Evolutionary conservation across 2,888 invertebrate species (phyloP), one percentile per base, ranked within the genome.

Genomic region (Mythimna lalbum): DNA sequence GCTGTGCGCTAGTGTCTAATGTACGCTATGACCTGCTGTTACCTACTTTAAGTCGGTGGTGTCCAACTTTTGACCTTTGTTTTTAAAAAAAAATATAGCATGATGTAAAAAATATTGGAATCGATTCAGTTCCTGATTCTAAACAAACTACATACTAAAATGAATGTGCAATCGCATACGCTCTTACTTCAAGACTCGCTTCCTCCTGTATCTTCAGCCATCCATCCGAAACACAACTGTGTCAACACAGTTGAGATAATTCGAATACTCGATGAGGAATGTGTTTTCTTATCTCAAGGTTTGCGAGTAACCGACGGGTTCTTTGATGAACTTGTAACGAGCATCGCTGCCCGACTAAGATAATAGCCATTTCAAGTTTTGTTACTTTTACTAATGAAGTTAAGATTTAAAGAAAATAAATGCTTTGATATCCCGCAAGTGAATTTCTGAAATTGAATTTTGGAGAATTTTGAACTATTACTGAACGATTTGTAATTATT

Each of bases 191-290:
- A 0, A 1, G 4, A 36, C 33, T 23, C 83, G 87, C 87, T 82
- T 4, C 12, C 53, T 66, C 83, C 82, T 72, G 43, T 81, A 47
- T 47, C 81, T 88, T 78, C 49, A 4, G 63, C 84, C 87, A 80
- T 27, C 63, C 63, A 68, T 65, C 73, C 74, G 85, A 86, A 89
- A 88, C 90, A 89, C 93, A 94, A 93, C 93, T 94, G 94, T 94
- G 93, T 94, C 94, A 95, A 94, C 93, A 95, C 81, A 80, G 87
- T 85, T 75, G 86, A 94, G 94, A 94, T 95, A 94, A 94, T 93
- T 94, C 92, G 91, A 93, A 92, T 93, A 90, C 90, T 92, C 91
- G 90, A 91, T 92, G 93, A 92, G 91, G 92, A 93, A 93, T 93
- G 92, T 94, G 91, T 93, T 92, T 93, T 92, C 94, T 94, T 95